phyloP scores from a whole-genome alignment of 2,888 invertebrate species.

The Oxyscelio sp. region DNA sequence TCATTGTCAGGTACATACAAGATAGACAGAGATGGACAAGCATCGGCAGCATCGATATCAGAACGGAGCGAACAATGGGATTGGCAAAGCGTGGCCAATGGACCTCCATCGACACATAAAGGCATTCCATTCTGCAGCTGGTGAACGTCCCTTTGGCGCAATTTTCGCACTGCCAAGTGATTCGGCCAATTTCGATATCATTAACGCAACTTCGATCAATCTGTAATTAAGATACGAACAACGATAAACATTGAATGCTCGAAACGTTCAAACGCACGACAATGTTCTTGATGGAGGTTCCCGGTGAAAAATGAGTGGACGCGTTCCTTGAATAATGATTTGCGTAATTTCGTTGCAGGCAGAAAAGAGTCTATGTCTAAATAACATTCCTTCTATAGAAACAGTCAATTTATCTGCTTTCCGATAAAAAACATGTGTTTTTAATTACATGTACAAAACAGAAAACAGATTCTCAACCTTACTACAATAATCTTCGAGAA shows the following conservation, averaged over 20 bases:
- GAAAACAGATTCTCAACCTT: too few relatives aligned
- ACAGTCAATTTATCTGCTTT: conserved; percentile 3
- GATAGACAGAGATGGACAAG: conserved; percentile 58
- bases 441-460: conserved; percentile 6
- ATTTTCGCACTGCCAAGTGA: conserved; percentile 51
- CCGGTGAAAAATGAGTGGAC: conserved; percentile 43
- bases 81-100: conserved; percentile 71
- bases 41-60: conserved; percentile 68
- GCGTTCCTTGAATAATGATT: conserved; percentile 34
- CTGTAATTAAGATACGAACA: conserved; percentile 62
- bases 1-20: conserved; percentile 71
- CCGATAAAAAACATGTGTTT: conserved; percentile 12
- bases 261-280: not conserved
- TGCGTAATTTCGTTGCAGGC: conserved; percentile 8
- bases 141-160: conserved; percentile 48
- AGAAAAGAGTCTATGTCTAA: not conserved
- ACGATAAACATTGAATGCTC: conserved; percentile 58
- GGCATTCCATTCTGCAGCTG: conserved; percentile 74
- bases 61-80: conserved; percentile 69
- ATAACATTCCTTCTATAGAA: not conserved
- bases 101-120: conserved; percentile 75
- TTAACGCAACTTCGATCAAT: conserved; percentile 51
- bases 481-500: not conserved
- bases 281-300: conserved; percentile 18
- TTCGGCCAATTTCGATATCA: conserved; percentile 32